These are phyloP conservation scores for Pemphigus obesinymphae DNA, from an alignment of 1,140 invertebrate species.

Conservation along the genomic window DNA sequence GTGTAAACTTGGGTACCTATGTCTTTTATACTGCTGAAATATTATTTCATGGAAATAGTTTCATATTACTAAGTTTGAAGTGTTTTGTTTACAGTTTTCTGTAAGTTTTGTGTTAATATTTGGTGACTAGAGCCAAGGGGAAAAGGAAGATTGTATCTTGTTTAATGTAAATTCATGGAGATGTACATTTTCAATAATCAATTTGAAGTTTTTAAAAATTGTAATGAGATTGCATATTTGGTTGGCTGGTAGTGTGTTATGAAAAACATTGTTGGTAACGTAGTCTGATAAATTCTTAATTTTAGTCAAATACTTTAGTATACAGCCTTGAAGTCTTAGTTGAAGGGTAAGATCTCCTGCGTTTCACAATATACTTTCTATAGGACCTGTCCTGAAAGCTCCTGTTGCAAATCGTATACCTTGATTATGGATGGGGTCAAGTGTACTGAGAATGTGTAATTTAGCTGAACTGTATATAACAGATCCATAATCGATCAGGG, in stretches of 20 bases:
- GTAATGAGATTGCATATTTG: too few species aligned
- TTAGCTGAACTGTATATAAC: background rate
- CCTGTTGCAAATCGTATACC: background rate
- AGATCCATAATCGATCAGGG: background rate
- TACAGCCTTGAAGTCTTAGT: background rate
- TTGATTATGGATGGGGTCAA: slow-evolving; percentile 2
- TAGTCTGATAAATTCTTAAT: too few species aligned
- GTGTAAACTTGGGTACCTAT: too few species aligned
- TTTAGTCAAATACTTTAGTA: background rate
- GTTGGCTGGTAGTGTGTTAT: too few species aligned
- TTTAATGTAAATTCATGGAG: too few species aligned
- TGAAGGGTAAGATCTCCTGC: background rate
- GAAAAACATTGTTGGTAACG: too few species aligned
- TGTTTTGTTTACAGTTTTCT: background rate
- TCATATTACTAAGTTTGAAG: background rate
- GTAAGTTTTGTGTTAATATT: background rate
- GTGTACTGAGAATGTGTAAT: background rate
- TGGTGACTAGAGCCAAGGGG: background rate
- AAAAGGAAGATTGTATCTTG: background rate
- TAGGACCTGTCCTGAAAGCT: background rate
- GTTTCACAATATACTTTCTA: background rate
- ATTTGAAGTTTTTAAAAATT: too few species aligned
- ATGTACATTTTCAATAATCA: too few species aligned
- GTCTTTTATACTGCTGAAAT: background rate
- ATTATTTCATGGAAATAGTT: background rate